Evolutionary conservation across 1,140 invertebrate genomes (phyloP), one percentile per base, ranked within the genome.

Genomic region (Pteromalus puparum): DNA sequence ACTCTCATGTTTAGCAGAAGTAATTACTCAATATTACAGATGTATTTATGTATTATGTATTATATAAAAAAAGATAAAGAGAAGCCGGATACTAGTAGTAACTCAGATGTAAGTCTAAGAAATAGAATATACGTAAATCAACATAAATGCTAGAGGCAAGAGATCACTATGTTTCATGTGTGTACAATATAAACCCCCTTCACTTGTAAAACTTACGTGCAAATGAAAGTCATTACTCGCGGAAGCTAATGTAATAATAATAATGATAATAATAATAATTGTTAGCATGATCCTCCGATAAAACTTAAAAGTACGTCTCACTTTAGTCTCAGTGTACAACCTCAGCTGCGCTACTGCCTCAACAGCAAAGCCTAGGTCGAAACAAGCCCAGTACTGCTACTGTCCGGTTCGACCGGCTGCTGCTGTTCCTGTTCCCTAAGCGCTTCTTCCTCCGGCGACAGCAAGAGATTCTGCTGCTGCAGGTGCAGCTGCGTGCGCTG

Each of bases 401-500:
- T 46, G 10, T 76, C 74, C n/a, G 74, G 38, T 2, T 76, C 74
- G 10, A 48, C 74, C 7, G 24, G 21, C 24, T 76, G 74, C 42
- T 76, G 74, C 21, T 76, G 67, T 7, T 28, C 30, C 21, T 76
- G 67, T 7, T 28, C 30, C 68, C 26, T 72, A 21, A 30, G 79
- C 5, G 78, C 1, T 15, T 83, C 79, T 0, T 87, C 68, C 3
- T 87, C 46, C 4, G 78, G 46, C 13, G 83, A 42, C 24, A 86
- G 26, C 34, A 80, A 77, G 1, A 84, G 26, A 12, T 84, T 76
- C 30, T 89, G 81, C 28, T 89, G 87, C 21, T 90, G 87, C 5
- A 89, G 87, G 10, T 88, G 87, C 12, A 89, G 86, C 13, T 89
- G 87, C 0, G 85, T 87, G 21, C 88, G 74, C 53, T 88, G 88